A percentile compares a stretch with the other conserved stretches of the same genome.
Conservation (phyloP, 2,888 invertebrate species). For the Xestia xanthographa region DNA sequence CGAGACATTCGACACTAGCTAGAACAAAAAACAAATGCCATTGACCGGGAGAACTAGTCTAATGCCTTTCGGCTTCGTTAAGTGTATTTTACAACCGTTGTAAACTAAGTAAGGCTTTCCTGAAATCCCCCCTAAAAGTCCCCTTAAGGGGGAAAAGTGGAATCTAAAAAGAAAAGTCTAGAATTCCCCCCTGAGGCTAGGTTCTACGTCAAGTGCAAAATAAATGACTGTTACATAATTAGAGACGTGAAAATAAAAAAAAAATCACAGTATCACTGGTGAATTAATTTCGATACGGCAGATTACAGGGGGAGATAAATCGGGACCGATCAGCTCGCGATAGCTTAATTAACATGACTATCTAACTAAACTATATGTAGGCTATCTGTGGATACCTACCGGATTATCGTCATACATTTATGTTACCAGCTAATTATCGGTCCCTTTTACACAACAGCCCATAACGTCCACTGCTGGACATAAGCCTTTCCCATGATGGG, state of each 20-base stretch:
- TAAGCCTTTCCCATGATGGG: no score
- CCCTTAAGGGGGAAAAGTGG: no score
- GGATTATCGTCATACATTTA: background rate
- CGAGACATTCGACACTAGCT: no score
- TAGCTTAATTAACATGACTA: slow-evolving; percentile 72
- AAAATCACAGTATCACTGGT: slow-evolving; percentile 47
- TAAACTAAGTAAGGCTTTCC: background rate
- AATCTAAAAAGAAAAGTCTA: no score
- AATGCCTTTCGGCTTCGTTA: no score
- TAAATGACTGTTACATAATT: slow-evolving; percentile 33
- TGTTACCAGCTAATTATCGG: slow-evolving; percentile 2
- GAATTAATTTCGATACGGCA: slow-evolving; percentile 67
- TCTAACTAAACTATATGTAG: slow-evolving; percentile 53
- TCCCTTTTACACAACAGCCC: background rate
- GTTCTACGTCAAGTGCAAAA: slow-evolving; percentile 3
- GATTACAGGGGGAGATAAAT: slow-evolving; percentile 73
- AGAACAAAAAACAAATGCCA: no score
- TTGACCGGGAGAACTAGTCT: no score
- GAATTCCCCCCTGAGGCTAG: no score
- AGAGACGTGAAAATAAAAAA: slow-evolving; percentile 45
- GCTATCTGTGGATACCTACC: slow-evolving; percentile 13
- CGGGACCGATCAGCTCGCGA: slow-evolving; percentile 63
- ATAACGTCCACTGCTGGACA: no score
- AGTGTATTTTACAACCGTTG: no score
- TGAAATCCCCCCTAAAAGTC: no score